These are phyloP conservation scores for Myrmecobius fasciatus DNA, from an alignment of 2,113 vertebrate species.

Conservation along the genomic window DNA sequence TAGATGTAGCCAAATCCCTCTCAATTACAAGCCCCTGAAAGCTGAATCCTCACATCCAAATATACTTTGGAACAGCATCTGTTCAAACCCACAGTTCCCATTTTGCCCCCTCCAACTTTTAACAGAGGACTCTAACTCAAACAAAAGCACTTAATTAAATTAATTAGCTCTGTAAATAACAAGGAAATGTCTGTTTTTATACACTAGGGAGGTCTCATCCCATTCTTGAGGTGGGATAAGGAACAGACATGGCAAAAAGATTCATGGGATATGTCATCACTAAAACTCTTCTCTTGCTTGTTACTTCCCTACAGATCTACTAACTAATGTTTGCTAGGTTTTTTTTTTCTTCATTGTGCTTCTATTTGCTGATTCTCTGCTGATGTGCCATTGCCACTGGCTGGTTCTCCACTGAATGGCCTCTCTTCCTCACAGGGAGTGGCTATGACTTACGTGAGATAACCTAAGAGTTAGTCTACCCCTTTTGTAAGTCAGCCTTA, in stretches of 20 bases:
- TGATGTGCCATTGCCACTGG: not conserved
- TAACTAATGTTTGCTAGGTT: not conserved
- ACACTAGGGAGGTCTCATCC: not conserved
- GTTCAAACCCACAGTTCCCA: not conserved
- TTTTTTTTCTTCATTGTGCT: not conserved
- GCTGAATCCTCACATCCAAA: not conserved
- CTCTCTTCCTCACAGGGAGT: not conserved
- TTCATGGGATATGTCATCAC: not conserved
- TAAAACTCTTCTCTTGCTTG: not conserved
- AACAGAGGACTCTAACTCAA: not conserved
- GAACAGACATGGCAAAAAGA: not conserved
- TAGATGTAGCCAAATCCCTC: not conserved
- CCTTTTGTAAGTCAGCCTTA: not conserved
- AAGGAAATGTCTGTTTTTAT: not conserved
- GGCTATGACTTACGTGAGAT: not conserved
- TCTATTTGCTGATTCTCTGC: not conserved
- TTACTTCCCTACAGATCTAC: too few species aligned
- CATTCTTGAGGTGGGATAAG: not conserved
- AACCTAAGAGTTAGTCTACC: not conserved
- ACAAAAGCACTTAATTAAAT: not conserved
- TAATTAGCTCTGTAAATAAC: not conserved
- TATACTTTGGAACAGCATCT: not conserved
- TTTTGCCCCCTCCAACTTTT: not conserved
- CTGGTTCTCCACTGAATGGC: not conserved
- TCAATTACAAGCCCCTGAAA: not conserved